Evolutionary conservation across 2,888 invertebrate species (phyloP).

Genomic region (Lottia gigantea): DNA sequence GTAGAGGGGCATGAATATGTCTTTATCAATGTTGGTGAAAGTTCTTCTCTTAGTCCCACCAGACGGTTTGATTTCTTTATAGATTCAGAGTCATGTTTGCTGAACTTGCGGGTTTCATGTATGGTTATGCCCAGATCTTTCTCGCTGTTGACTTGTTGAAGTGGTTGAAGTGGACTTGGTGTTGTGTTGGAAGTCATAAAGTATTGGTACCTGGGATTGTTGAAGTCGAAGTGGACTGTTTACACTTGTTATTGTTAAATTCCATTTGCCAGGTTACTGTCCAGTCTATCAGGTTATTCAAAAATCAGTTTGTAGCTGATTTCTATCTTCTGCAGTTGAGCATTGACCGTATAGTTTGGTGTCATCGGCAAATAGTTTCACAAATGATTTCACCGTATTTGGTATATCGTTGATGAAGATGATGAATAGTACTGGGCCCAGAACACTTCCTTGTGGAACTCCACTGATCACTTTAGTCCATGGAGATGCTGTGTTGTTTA

Average conservation of each 20-base stretch:
- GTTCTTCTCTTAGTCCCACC: no score
- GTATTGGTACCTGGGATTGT: neutral
- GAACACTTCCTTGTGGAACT: slow-evolving; percentile 19
- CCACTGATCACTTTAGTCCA: neutral
- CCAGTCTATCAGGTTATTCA: slow-evolving; percentile 20
- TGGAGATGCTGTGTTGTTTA: neutral
- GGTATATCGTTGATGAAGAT: slow-evolving; percentile 29
- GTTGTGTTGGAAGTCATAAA: no score
- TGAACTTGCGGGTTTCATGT: no score
- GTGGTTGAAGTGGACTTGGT: no score
- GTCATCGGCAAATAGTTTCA: slow-evolving; percentile 27
- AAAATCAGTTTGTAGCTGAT: slow-evolving; percentile 12
- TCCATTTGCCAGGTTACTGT: slow-evolving; percentile 23
- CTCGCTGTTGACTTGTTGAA: no score
- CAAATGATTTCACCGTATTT: slow-evolving; percentile 8
- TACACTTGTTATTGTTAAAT: slow-evolving; percentile 23
- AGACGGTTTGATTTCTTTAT: no score
- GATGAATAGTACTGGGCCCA: slow-evolving; percentile 28
- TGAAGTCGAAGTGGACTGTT: slow-evolving; percentile 14
- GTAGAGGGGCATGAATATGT: no score
- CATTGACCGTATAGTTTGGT: slow-evolving; percentile 18
- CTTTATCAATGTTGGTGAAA: no score
- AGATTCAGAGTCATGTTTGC: no score
- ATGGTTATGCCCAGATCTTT: no score
- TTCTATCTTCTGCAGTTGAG: no score